Percentiles rank a stretch among this genome's conserved stretches.
phyloP scores from a whole-genome alignment of 2,797 vertebrate genomes.

The Zenarchopterus dispar region DNA sequence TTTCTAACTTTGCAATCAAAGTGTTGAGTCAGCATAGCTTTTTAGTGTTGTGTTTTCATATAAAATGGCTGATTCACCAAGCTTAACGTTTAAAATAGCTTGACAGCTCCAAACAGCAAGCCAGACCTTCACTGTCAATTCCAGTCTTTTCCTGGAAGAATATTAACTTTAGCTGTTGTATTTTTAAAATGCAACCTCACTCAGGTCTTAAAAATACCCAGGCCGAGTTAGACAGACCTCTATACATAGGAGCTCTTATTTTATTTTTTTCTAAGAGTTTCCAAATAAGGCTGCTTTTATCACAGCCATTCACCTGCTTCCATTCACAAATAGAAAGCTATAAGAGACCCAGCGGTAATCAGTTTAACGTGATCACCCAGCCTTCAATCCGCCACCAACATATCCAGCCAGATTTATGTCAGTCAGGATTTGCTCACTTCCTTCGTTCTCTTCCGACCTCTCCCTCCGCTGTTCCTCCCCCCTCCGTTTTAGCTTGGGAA shows the following conservation, averaged over 20 bases:
- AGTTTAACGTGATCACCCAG: conserved; percentile 63
- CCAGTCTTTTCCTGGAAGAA: conserved; percentile 39
- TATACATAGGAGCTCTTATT: conserved; percentile 70
- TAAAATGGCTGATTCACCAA: not conserved
- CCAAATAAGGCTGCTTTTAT: conserved; percentile 46
- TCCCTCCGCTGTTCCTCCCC: conserved; percentile 1
- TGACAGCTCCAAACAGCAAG: not conserved
- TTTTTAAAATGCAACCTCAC: conserved; percentile 43
- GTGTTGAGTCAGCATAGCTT: too few relatives aligned
- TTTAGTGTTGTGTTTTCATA: not conserved
- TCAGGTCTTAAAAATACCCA: conserved; percentile 21
- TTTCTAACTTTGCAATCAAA: too few relatives aligned
- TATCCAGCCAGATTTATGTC: conserved; percentile 50
- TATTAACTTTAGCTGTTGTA: conserved; percentile 1
- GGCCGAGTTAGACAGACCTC: conserved; percentile 18
- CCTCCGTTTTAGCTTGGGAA: conserved; percentile 56
- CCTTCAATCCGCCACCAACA: conserved; percentile 40
- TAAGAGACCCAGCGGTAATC: conserved; percentile 65
- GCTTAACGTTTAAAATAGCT: conserved; percentile 3
- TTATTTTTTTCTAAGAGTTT: conserved; percentile 20
- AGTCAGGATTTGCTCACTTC: conserved; percentile 70
- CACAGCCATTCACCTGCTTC: conserved; percentile 32
- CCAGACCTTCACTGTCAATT: conserved; percentile 1
- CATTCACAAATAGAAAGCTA: conserved; percentile 68
- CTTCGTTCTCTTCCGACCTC: conserved; percentile 15